Conservation (phyloP, 2,113 vertebrate genomes). For the Phalacrocorax aristotelis region DNA sequence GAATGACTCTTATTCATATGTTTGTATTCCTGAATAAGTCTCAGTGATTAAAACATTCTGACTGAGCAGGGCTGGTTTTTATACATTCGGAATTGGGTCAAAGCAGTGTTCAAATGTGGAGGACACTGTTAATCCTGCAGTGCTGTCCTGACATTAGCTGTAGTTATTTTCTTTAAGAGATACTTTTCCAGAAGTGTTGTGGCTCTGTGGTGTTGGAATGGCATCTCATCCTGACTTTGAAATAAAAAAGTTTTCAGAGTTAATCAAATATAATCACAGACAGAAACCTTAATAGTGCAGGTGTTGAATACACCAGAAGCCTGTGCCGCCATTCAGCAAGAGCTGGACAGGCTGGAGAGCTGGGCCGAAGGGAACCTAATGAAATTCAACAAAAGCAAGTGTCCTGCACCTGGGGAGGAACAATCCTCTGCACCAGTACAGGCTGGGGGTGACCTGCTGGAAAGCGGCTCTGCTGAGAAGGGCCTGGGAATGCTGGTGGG, state of each 20-base stretch:
- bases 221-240: not conserved
- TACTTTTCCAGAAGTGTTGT: not conserved
- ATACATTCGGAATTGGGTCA: not conserved
- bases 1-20: slow-evolving; percentile 13
- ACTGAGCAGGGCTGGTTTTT: not conserved
- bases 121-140: not conserved
- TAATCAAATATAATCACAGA: not conserved
- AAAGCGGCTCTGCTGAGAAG: too few relatives aligned
- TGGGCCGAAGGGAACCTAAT: too few relatives aligned
- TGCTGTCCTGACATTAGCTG: not conserved
- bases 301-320: not conserved
- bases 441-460: too few relatives aligned
- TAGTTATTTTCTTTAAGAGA: not conserved
- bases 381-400: too few relatives aligned
- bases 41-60: not conserved
- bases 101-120: not conserved
- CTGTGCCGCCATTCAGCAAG: too few relatives aligned
- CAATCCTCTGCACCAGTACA: too few relatives aligned
- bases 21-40: not conserved
- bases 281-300: not conserved
- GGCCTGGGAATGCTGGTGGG: too few relatives aligned
- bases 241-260: not conserved
- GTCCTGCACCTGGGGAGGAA: too few relatives aligned
- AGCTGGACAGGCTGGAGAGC: too few relatives aligned
- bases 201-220: not conserved